These are phyloP conservation scores for Lasiommata megera DNA, from an alignment of 2,888 invertebrate species.

Conservation along the genomic window DNA sequence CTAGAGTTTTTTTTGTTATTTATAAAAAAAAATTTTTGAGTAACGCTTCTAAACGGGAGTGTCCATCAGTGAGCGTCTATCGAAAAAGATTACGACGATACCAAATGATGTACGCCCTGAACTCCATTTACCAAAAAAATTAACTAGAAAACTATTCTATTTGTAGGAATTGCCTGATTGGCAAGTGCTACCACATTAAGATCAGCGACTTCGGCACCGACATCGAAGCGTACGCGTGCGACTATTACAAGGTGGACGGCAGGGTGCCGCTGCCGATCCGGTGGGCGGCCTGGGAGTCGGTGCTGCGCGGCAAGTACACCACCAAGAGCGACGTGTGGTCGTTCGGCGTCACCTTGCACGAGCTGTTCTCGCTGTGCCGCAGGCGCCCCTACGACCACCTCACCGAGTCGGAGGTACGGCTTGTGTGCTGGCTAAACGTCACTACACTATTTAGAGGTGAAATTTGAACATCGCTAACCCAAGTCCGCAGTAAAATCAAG, in stretches of 20 bases:
- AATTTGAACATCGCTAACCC: no score
- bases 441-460: no score
- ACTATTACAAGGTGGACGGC: constrained; percentile 91
- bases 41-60: no score
- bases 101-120: no score
- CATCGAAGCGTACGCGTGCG: constrained; percentile 88
- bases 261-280: constrained; percentile 90
- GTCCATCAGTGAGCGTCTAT: no score
- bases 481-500: no score
- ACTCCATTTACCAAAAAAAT: no score
- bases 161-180: constrained; percentile 91
- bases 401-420: constrained; percentile 85
- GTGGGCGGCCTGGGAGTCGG: constrained; percentile 95
- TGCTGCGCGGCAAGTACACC: constrained; percentile 90
- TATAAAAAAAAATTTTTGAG: no score
- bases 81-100: no score
- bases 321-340: constrained; percentile 96
- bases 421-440: no score
- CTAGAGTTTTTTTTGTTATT: no score
- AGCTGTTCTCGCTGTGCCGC: constrained; percentile 89
- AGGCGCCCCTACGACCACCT: constrained; percentile 89
- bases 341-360: constrained; percentile 93
- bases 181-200: constrained; percentile 90
- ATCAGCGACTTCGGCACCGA: constrained; percentile 93
- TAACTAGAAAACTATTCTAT: no score